Percentiles rank a stretch among this genome's conserved stretches.
phyloP scores from a whole-genome alignment of 1,140 invertebrate genomes.

The Daktulosphaira vitifoliae region DNA sequence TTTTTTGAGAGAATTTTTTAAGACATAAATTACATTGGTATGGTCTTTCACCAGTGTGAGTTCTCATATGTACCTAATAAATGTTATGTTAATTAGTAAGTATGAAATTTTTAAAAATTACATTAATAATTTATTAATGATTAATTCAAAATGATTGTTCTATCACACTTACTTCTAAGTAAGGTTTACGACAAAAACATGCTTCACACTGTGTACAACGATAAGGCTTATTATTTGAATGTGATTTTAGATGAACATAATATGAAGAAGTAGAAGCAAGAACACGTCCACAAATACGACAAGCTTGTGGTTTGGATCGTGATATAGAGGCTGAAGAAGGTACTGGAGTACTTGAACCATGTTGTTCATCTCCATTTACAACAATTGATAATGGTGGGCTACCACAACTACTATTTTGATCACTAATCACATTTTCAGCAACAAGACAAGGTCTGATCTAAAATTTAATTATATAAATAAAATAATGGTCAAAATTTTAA shows the following conservation, averaged over 20 bases:
- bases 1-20: slow-evolving; percentile 41
- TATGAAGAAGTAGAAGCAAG: slow-evolving; percentile 64
- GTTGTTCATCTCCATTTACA: slow-evolving; percentile 20
- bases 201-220: slow-evolving; percentile 64
- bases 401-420: slow-evolving; percentile 23
- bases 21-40: slow-evolving; percentile 38
- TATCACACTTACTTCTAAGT: slow-evolving; percentile 57
- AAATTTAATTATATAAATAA: background rate
- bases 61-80: slow-evolving; percentile 37
- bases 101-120: no score
- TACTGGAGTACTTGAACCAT: slow-evolving; percentile 20
- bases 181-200: slow-evolving; percentile 61
- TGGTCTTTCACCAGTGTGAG: slow-evolving; percentile 38
- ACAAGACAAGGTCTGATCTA: slow-evolving; percentile 26
- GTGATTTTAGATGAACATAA: slow-evolving; percentile 71
- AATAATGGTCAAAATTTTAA: no score
- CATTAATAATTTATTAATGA: no score
- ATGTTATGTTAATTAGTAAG: background rate
- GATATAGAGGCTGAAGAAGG: background rate
- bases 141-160: no score
- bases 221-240: slow-evolving; percentile 68
- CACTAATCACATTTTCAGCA: slow-evolving; percentile 23
- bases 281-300: slow-evolving; percentile 66
- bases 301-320: slow-evolving; percentile 43
- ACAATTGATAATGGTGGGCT: slow-evolving; percentile 24